Conservation (phyloP, 2,888 invertebrate genomes). For the Tipula confusa region DNA sequence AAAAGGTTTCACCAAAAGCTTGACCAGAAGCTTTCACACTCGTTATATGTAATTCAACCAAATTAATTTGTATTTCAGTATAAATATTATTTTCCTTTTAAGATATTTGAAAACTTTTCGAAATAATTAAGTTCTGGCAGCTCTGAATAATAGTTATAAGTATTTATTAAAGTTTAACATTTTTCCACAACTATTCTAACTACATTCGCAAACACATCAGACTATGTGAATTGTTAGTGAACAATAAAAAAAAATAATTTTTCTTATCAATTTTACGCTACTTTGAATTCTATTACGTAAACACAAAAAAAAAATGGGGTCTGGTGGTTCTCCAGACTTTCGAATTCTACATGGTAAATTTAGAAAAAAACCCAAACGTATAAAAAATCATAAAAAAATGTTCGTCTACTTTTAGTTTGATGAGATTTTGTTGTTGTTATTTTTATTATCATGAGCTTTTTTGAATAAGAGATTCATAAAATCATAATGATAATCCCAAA, state of each 20-base stretch:
- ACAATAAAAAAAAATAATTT: not conserved
- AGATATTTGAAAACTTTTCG: too few relatives aligned
- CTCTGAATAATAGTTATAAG: not conserved
- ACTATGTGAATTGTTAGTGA: not conserved
- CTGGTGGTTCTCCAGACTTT: not conserved
- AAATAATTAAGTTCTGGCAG: not conserved
- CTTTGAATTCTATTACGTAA: not conserved
- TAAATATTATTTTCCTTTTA: too few relatives aligned
- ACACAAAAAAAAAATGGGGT: not conserved
- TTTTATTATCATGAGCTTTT: not conserved
- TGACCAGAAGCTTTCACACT: too few relatives aligned
- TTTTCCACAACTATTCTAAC: not conserved
- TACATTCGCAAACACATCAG: not conserved
- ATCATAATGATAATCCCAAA: not conserved
- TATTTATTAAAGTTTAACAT: not conserved
- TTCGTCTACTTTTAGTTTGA: not conserved
- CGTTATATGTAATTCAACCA: too few relatives aligned
- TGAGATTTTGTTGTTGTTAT: not conserved
- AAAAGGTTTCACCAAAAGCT: too few relatives aligned
- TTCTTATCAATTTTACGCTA: not conserved
- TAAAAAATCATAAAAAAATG: not conserved
- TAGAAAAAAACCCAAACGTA: not conserved
- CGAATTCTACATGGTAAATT: not conserved
- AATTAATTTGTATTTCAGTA: too few relatives aligned
- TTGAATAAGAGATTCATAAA: not conserved